Evolutionary conservation across 2,888 invertebrate species (phyloP).

Genomic region (Pelosia muscerda): DNA sequence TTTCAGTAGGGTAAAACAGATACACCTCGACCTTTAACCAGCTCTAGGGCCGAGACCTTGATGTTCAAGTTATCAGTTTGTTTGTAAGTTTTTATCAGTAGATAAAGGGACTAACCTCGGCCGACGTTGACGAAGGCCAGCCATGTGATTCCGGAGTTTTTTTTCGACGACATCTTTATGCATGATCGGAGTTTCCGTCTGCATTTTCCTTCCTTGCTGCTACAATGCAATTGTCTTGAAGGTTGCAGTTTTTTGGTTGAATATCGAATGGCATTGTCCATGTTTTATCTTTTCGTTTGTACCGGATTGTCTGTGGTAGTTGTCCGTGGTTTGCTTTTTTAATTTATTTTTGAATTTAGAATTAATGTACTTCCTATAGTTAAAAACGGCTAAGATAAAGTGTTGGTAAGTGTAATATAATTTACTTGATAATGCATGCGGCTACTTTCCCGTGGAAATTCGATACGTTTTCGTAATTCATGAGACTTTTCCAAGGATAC

Average conservation of each 20-base stretch:
- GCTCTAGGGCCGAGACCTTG: conserved; percentile 74
- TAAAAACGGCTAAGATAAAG: not conserved
- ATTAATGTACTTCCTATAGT: not conserved
- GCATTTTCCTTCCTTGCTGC: conserved; percentile 74
- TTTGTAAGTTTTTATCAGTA: conserved; percentile 70
- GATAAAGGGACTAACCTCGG: conserved; percentile 83
- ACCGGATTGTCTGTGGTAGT: not conserved
- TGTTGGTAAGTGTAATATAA: not conserved
- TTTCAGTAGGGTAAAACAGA: conserved; percentile 42
- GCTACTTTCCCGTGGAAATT: too few relatives aligned
- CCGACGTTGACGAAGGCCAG: conserved; percentile 65
- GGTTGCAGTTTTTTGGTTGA: conserved; percentile 43
- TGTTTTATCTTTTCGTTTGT: conserved; percentile 8
- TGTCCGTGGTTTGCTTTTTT: not conserved
- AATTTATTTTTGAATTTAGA: not conserved
- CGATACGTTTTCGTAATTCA: too few relatives aligned
- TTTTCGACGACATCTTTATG: conserved; percentile 69
- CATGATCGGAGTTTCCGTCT: conserved; percentile 71
- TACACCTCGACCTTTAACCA: conserved; percentile 79
- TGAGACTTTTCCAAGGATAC: too few relatives aligned
- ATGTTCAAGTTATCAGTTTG: conserved; percentile 66
- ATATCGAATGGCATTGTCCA: conserved; percentile 15
- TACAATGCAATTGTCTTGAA: conserved; percentile 59
- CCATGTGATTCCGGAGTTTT: conserved; percentile 71
- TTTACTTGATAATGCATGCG: too few relatives aligned